A percentile compares a stretch with the other conserved stretches of the same genome.
Evolutionary conservation across 2,113 vertebrate species (phyloP).

Genomic region (Nicator chloris): DNA sequence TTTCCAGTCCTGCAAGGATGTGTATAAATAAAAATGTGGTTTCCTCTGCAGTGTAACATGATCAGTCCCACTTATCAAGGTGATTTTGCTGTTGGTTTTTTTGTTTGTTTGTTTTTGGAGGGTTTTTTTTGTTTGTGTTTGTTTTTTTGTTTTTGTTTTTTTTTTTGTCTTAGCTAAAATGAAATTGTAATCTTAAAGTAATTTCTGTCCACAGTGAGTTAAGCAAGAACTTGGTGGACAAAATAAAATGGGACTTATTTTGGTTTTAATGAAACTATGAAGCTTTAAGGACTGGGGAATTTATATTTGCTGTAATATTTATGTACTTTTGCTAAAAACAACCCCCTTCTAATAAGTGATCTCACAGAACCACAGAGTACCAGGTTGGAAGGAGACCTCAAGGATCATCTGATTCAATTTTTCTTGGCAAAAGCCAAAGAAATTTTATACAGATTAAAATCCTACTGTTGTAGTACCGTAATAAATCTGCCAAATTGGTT

Average conservation of each 20-base stretch:
- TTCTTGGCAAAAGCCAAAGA: neutral
- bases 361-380: neutral
- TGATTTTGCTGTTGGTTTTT: neutral
- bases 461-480: neutral
- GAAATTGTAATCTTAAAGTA: neutral
- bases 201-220: accelerated
- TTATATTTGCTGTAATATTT: neutral
- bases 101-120: neutral
- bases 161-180: neutral
- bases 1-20: neutral
- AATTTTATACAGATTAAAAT: neutral
- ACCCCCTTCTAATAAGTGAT: neutral
- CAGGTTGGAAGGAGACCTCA: neutral
- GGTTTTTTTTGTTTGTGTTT: neutral
- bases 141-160: too few species aligned
- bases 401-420: neutral
- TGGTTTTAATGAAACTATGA: neutral
- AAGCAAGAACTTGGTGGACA: neutral
- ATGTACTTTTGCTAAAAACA: neutral
- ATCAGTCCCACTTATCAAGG: neutral
- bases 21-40: neutral
- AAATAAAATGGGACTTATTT: neutral
- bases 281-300: neutral
- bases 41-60: neutral
- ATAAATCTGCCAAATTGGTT: neutral